These are phyloP conservation scores for Lutjanus campechanus DNA, from an alignment of 2,797 vertebrate species.

Conservation along the genomic window DNA sequence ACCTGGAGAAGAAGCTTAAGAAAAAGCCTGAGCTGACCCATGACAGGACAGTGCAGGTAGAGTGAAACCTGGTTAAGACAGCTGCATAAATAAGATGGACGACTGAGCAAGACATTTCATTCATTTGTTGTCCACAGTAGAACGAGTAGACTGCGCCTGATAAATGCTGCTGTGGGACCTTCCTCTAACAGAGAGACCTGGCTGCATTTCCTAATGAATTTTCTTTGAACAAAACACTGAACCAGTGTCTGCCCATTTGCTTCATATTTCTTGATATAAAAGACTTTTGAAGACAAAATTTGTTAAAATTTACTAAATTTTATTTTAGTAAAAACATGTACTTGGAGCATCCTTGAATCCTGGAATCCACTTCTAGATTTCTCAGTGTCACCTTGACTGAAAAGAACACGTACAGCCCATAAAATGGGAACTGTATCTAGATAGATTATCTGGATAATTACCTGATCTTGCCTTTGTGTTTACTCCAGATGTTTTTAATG, in stretches of 20 bases:
- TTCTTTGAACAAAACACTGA: background rate
- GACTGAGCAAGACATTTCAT: background rate
- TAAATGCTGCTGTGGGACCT: background rate
- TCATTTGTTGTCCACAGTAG: background rate
- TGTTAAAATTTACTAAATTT: background rate
- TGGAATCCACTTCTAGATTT: background rate
- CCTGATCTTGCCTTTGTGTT: too few species aligned
- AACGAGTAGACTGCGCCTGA: background rate
- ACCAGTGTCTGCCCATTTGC: background rate
- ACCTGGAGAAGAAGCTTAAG: constrained; percentile 88
- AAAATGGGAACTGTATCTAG: too few species aligned
- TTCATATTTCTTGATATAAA: background rate
- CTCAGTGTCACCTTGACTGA: background rate
- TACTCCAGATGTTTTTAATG: too few species aligned
- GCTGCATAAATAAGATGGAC: background rate
- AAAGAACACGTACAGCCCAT: too few species aligned
- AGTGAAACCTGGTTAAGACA: background rate
- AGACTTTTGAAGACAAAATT: background rate
- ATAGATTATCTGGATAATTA: too few species aligned
- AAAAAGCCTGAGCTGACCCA: constrained; percentile 81
- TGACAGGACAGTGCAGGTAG: constrained; percentile 83
- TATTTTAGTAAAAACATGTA: background rate
- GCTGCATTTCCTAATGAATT: background rate
- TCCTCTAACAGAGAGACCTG: background rate
- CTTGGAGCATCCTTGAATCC: background rate